Percentiles rank a stretch among this genome's conserved stretches.
Conservation (phyloP, 2,888 invertebrate genomes). For the Acanthopleura granulata region DNA sequence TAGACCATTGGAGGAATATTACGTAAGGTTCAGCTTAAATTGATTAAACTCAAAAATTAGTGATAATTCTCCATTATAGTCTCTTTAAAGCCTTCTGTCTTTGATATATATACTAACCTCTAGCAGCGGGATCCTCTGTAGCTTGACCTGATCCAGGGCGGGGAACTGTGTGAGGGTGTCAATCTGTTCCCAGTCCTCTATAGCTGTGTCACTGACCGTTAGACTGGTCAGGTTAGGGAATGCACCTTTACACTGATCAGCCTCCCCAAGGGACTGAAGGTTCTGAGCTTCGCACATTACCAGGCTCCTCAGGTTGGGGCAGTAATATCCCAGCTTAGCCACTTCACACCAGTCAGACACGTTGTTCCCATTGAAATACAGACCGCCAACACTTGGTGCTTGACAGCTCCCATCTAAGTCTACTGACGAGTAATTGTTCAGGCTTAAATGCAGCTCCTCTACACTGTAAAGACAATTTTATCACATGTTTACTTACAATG, state of each 20-base stretch:
- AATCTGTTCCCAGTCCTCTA: constrained; percentile 90
- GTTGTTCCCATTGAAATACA: constrained; percentile 90
- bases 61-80: too few relatives aligned
- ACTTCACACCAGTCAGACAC: constrained; percentile 88
- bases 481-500: too few relatives aligned
- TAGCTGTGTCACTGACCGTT: constrained; percentile 86
- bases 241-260: constrained; percentile 41
- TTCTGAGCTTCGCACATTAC: constrained; percentile 74
- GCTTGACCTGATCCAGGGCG: constrained; percentile 84
- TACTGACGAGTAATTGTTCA: constrained; percentile 77
- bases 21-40: too few relatives aligned
- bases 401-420: constrained; percentile 60
- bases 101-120: constrained; percentile 62
- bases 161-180: constrained; percentile 88
- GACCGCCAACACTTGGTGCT: constrained; percentile 78
- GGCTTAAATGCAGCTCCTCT: constrained; percentile 91
- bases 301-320: constrained; percentile 87
- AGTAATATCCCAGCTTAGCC: constrained; percentile 85
- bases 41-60: too few relatives aligned
- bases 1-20: too few relatives aligned
- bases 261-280: constrained; percentile 27
- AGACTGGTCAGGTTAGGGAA: constrained; percentile 73
- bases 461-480: constrained; percentile 71
- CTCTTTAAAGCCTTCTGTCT: not conserved
- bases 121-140: constrained; percentile 80